phyloP scores from a whole-genome alignment of 2,113 vertebrate genomes.

The Nothocercus julius region DNA sequence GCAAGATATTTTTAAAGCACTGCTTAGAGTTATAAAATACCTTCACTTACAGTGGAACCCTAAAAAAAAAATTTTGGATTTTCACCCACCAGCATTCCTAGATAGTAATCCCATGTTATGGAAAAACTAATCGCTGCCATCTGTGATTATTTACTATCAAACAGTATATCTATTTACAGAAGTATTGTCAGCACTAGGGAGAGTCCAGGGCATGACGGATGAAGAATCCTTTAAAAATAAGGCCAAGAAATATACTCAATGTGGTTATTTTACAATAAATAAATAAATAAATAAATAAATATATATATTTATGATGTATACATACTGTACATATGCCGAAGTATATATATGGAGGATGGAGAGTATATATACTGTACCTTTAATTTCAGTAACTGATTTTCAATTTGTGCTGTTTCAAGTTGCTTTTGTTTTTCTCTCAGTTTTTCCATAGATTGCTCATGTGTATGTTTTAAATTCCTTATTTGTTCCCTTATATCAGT shows the following conservation, averaged over 20 bases:
- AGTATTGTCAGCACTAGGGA: not conserved
- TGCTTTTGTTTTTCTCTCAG: constrained; percentile 87
- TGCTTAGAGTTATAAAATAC: not conserved
- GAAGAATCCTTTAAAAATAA: not conserved
- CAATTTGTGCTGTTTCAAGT: constrained; percentile 83
- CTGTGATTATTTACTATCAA: not conserved
- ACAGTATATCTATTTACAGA: not conserved
- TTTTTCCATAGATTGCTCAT: constrained; percentile 84
- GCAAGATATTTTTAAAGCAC: not conserved
- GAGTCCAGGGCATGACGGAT: not conserved
- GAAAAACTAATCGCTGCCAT: not conserved
- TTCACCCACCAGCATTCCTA: not conserved
- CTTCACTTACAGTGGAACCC: not conserved
- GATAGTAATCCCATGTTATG: not conserved
- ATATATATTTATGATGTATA: not conserved
- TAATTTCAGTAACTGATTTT: constrained; percentile 89
- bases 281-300: too few species aligned
- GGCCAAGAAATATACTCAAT: not conserved
- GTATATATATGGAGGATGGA: not conserved
- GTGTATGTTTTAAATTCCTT: constrained; percentile 81
- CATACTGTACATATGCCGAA: constrained; percentile 60
- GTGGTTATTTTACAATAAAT: not conserved
- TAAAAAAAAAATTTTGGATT: not conserved
- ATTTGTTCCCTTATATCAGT: constrained; percentile 84
- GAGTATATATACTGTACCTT: constrained; percentile 80